Evolutionary conservation across 1,140 invertebrate genomes (phyloP), one percentile per base, ranked within the genome.

Genomic region (Uloborus diversus): DNA sequence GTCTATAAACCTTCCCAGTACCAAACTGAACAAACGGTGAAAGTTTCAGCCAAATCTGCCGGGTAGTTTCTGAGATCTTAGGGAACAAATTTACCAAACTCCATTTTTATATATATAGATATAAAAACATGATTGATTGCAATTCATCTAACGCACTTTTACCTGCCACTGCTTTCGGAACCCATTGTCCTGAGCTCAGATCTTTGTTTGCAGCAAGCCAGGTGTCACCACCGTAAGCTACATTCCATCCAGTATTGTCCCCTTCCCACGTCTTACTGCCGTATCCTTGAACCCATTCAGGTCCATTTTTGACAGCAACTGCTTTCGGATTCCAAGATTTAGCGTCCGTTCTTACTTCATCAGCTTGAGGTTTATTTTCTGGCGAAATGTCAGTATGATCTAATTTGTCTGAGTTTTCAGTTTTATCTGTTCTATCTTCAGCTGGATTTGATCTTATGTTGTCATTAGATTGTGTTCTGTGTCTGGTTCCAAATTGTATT

Each of bases 261-360:
- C 30, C 73, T 56, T 78, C 73, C 73, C 73, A 78, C 13, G 73
- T 56, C 20, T 78, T 78, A 23, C 23, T 65, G 3, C 73, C 61
- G 17, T 78, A 78, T 27, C 33, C 61, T 23, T 78, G 37, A 2
- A 78, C 32, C 61, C 73, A 49, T 27, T 65, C 37, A n/a, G 28
- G 61, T 17, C 37, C 71, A 20, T 11, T 57, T 35, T 65, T 66
- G 3, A 14, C 49, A 17, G 23, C n/a, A 14, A 42, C 1, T 28
- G 11, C 13, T 56, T n/a, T 32, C 20, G 59, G 27, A 20, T 4
- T 14, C 73, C 73, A 78, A n/a, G 73, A 78, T 42, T 78, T 78
- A 1, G 20, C 42, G n/a, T 28, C 30, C 0, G n/a, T 17, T 14
- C 7, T 5, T 9, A 30, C 17, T 64, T 78, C 47, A 23, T 56